These are phyloP conservation scores for Ericerus pela DNA, from an alignment of 1,140 invertebrate genomes.

Conservation along the genomic window DNA sequence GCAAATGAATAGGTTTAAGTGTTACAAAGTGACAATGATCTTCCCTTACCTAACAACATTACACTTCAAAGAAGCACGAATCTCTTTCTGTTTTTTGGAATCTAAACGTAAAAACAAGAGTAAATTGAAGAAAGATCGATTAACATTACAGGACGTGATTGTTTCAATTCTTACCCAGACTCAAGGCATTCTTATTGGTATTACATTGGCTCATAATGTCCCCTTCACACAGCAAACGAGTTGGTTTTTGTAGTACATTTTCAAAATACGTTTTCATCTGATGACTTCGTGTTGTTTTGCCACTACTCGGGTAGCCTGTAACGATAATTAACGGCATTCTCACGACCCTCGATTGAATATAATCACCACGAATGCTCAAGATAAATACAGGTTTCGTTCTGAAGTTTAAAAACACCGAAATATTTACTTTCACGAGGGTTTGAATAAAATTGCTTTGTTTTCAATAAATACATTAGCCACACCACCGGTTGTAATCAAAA, in stretches of 20 bases:
- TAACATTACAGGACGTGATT: not conserved
- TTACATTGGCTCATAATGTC: not conserved
- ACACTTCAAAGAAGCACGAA: slow-evolving; percentile 74
- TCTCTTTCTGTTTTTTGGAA: slow-evolving; percentile 73
- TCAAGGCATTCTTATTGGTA: slow-evolving; percentile 14
- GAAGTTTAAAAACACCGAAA: too few relatives aligned
- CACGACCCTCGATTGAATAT: too few relatives aligned
- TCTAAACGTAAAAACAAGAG: slow-evolving; percentile 30
- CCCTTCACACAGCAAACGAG: not conserved
- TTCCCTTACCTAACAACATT: slow-evolving; percentile 53
- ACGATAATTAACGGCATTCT: slow-evolving; percentile 16
- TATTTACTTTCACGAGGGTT: too few relatives aligned
- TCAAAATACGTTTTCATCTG: slow-evolving; percentile 13
- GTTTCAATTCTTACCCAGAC: slow-evolving; percentile 6
- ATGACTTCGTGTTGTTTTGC: slow-evolving; percentile 6
- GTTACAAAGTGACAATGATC: slow-evolving; percentile 67
- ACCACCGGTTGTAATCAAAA: too few relatives aligned
- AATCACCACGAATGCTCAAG: too few relatives aligned
- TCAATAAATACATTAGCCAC: too few relatives aligned
- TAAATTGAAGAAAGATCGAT: slow-evolving; percentile 2
- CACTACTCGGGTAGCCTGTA: slow-evolving; percentile 14
- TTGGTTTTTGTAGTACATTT: slow-evolving; percentile 4
- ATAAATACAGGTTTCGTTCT: too few relatives aligned
- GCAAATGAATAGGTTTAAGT: slow-evolving; percentile 85
- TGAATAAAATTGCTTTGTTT: too few relatives aligned